These are phyloP conservation scores for Neopipo cinnamomea DNA, from an alignment of 2,113 vertebrate genomes.

Conservation along the genomic window DNA sequence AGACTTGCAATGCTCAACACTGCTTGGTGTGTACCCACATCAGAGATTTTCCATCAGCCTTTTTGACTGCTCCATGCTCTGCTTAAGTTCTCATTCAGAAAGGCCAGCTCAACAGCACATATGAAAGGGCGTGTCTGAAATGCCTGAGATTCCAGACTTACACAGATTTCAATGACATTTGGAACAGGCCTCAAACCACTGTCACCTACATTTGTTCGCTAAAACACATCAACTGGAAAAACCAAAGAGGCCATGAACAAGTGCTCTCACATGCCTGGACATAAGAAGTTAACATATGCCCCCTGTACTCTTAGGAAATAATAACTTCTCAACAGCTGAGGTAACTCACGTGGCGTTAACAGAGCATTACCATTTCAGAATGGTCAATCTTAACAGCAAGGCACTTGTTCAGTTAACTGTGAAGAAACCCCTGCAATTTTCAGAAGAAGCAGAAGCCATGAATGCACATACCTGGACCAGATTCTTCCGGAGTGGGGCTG, in stretches of 20 bases:
- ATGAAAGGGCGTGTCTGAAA: background rate
- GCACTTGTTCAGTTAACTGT: background rate
- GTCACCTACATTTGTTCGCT: background rate
- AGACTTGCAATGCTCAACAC: background rate
- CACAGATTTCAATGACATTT: background rate
- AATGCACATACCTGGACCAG: conserved; percentile 90
- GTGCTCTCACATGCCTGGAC: background rate
- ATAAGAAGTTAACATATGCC: background rate
- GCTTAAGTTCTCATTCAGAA: background rate
- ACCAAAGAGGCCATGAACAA: background rate
- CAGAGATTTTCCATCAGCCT: background rate
- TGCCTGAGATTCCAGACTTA: background rate
- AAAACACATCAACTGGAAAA: background rate
- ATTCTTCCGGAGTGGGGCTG: conserved; percentile 86
- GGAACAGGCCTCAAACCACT: background rate
- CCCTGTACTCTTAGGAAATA: background rate
- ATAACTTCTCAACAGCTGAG: background rate
- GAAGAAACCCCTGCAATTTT: background rate
- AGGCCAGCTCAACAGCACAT: background rate
- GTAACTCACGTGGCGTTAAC: background rate
- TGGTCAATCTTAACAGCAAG: background rate
- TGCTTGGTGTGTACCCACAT: background rate
- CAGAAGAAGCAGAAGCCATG: conserved; percentile 62
- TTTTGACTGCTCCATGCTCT: background rate
- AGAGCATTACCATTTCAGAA: background rate